Conservation (phyloP, 1,140 invertebrate genomes). For the Drosophila fuyamai region DNA sequence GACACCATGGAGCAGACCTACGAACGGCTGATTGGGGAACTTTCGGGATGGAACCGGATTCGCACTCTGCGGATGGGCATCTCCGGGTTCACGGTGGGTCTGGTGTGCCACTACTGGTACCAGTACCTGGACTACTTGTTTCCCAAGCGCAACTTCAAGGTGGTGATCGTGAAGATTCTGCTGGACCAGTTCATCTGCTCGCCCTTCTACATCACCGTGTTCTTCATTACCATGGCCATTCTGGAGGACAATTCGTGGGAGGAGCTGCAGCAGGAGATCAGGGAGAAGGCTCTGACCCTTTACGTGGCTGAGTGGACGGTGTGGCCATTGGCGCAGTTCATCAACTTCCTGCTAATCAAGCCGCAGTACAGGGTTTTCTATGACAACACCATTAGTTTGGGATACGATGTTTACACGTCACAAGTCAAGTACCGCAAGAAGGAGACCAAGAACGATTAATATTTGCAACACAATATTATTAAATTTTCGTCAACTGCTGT, state of each 20-base stretch:
- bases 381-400: slow-evolving; percentile 94
- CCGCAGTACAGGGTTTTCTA: slow-evolving; percentile 93
- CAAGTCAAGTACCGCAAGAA: slow-evolving; percentile 88
- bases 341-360: slow-evolving; percentile 95
- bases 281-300: slow-evolving; percentile 90
- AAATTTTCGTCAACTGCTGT: not conserved
- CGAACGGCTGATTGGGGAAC: slow-evolving; percentile 88
- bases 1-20: slow-evolving; percentile 94
- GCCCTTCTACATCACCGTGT: slow-evolving; percentile 91
- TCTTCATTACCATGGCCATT: slow-evolving; percentile 91
- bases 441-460: not conserved
- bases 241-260: slow-evolving; percentile 88
- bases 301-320: slow-evolving; percentile 92
- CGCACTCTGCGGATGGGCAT: slow-evolving; percentile 92
- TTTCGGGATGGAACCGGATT: slow-evolving; percentile 87
- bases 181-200: slow-evolving; percentile 95
- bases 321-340: slow-evolving; percentile 92
- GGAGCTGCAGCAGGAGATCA: slow-evolving; percentile 89
- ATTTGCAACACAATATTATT: not conserved
- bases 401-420: slow-evolving; percentile 95
- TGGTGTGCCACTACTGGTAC: slow-evolving; percentile 94
- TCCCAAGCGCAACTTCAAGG: slow-evolving; percentile 87
- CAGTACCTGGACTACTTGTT: slow-evolving; percentile 88
- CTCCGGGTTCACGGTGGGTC: slow-evolving; percentile 90
- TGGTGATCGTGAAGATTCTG: slow-evolving; percentile 93